A percentile compares a stretch with the other conserved stretches of the same genome.
Conservation (phyloP, 1,140 invertebrate genomes). For the Drosophila littoralis region DNA sequence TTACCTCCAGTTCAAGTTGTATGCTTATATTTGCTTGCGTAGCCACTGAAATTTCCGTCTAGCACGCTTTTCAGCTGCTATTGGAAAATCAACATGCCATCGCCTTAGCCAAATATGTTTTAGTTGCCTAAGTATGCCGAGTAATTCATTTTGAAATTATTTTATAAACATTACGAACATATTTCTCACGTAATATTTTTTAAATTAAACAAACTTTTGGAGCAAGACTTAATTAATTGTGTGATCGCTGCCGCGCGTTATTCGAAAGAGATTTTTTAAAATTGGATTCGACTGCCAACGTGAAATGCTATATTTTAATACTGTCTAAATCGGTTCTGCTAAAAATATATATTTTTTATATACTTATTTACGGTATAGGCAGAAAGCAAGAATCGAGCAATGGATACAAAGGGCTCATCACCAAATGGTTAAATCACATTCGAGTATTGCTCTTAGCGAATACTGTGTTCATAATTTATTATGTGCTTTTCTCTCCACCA, state of each 20-base stretch:
- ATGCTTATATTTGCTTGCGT: no score
- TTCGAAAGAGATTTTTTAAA: not conserved
- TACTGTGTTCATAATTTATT: no score
- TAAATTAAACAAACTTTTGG: conserved; percentile 2
- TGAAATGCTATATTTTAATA: not conserved
- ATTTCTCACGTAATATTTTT: not conserved
- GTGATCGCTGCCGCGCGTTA: not conserved
- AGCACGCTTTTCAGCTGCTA: not conserved
- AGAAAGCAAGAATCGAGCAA: not conserved
- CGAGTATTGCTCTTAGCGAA: not conserved
- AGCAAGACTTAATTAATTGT: not conserved
- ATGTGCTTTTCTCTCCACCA: not conserved
- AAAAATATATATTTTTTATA: not conserved
- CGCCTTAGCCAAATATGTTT: not conserved
- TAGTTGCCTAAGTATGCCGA: not conserved
- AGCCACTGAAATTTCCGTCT: not conserved
- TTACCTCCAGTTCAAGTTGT: no score
- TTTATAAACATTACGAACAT: not conserved
- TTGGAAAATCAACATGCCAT: not conserved
- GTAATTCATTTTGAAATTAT: not conserved
- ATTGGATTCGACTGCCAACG: not conserved
- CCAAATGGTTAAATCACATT: not conserved
- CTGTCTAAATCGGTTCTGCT: not conserved
- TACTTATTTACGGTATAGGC: not conserved
- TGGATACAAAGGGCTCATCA: not conserved